Evolutionary conservation across 2,113 vertebrate genomes (phyloP).

Genomic region (Psittacara wagleri): DNA sequence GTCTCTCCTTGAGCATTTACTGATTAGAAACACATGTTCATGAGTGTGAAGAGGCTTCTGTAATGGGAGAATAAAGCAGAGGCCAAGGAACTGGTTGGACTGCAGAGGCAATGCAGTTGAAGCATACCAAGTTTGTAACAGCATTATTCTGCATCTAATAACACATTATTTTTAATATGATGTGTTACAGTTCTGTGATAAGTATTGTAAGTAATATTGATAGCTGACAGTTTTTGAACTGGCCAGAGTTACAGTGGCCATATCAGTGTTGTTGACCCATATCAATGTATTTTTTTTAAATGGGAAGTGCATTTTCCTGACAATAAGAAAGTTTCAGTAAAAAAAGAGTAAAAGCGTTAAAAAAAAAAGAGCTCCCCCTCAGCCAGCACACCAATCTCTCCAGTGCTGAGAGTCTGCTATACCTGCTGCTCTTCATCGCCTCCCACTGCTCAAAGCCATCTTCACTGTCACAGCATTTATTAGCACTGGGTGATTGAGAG

Average conservation of each 20-base stretch:
- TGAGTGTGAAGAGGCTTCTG: constrained; percentile 59
- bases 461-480: background rate
- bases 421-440: background rate
- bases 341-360: background rate
- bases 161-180: background rate
- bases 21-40: constrained; percentile 72
- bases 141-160: background rate
- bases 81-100: background rate
- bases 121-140: background rate
- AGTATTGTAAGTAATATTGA: background rate
- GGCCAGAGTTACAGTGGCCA: background rate
- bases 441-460: background rate
- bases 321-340: background rate
- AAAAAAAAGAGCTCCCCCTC: background rate
- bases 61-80: background rate
- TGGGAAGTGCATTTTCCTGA: background rate
- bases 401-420: background rate
- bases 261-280: background rate
- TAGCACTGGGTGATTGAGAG: background rate
- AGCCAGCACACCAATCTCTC: fast-evolving
- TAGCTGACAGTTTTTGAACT: background rate
- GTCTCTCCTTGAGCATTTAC: constrained; percentile 56
- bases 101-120: background rate
- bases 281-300: background rate
- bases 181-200: background rate